A percentile compares a stretch with the other conserved stretches of the same genome.
Conservation (phyloP, 2,888 invertebrate genomes). For the Athrips mouffetella region DNA sequence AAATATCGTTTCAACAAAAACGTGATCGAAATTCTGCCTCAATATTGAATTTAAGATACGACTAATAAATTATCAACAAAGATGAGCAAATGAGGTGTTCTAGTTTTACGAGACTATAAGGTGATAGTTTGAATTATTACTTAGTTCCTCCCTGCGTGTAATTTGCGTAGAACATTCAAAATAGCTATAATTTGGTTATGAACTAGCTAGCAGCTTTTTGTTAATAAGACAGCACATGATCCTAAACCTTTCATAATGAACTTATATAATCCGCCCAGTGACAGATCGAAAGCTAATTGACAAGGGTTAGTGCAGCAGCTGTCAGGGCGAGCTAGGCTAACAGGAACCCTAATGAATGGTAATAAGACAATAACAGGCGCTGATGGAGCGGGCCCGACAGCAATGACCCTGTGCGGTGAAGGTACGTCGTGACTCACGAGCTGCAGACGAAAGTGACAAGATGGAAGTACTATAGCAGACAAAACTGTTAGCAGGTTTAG, state of each 20-base stretch:
- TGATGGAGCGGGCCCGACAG: slow-evolving; percentile 47
- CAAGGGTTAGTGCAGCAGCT: slow-evolving; percentile 8
- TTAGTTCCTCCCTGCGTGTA: too few relatives aligned
- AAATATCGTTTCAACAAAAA: slow-evolving; percentile 51
- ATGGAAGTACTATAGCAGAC: slow-evolving; percentile 40
- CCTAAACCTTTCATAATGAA: not conserved
- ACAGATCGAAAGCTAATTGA: slow-evolving; percentile 17
- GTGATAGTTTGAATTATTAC: too few relatives aligned
- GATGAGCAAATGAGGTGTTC: too few relatives aligned
- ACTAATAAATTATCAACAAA: not conserved
- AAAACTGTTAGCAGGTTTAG: not conserved
- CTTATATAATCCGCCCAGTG: slow-evolving; percentile 7
- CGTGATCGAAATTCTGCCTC: slow-evolving; percentile 48
- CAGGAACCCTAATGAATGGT: slow-evolving; percentile 30
- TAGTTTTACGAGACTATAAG: too few relatives aligned
- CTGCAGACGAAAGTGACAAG: slow-evolving; percentile 66
- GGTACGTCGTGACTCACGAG: slow-evolving; percentile 55
- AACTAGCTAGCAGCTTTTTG: too few relatives aligned
- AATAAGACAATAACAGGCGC: slow-evolving; percentile 41
- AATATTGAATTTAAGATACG: slow-evolving; percentile 30
- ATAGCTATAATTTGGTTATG: too few relatives aligned
- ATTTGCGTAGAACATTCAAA: too few relatives aligned
- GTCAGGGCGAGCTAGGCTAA: slow-evolving; percentile 17
- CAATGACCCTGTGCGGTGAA: slow-evolving; percentile 31
- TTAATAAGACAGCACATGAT: not conserved